Percentiles rank a stretch among this genome's conserved stretches.
These are phyloP conservation scores for Ellobium chinense DNA, from an alignment of 2,888 invertebrate genomes.

Conservation along the genomic window DNA sequence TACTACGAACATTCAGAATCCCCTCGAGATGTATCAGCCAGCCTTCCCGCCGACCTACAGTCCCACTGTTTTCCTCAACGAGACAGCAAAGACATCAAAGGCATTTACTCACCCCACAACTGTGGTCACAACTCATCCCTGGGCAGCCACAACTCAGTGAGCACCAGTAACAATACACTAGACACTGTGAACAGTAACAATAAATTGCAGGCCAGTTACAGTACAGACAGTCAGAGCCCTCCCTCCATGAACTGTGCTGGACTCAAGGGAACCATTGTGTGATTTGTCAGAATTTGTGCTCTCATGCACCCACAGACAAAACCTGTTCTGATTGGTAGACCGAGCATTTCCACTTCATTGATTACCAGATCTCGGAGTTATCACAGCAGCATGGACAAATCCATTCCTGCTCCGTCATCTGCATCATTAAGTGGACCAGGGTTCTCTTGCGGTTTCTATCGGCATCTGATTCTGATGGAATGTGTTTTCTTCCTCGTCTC, in stretches of 20 bases:
- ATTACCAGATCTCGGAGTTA: too few relatives aligned
- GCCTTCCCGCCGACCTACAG: slow-evolving; percentile 2
- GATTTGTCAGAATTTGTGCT: too few relatives aligned
- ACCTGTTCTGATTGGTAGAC: too few relatives aligned
- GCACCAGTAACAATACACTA: neutral
- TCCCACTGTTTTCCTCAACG: neutral
- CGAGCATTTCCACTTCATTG: too few relatives aligned
- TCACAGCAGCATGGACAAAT: too few relatives aligned
- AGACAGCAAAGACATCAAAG: slow-evolving; percentile 12
- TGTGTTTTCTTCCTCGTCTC: too few relatives aligned
- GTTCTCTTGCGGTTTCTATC: too few relatives aligned
- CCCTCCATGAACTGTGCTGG: neutral
- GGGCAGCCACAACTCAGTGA: neutral
- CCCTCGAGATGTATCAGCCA: neutral
- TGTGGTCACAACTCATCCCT: too few relatives aligned
- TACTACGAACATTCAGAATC: slow-evolving; percentile 58
- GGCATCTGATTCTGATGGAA: too few relatives aligned
- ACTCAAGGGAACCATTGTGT: slow-evolving; percentile 38
- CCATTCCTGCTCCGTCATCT: too few relatives aligned
- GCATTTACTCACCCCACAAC: neutral
- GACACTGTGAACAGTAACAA: slow-evolving; percentile 8
- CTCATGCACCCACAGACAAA: too few relatives aligned
- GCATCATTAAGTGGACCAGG: too few relatives aligned
- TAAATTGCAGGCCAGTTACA: slow-evolving; percentile 1
- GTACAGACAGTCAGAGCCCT: slow-evolving; percentile 14